Base-by-base conservation (phyloP, 2,113 vertebrate genomes). In the Psittacula cyanocephala region DNA sequence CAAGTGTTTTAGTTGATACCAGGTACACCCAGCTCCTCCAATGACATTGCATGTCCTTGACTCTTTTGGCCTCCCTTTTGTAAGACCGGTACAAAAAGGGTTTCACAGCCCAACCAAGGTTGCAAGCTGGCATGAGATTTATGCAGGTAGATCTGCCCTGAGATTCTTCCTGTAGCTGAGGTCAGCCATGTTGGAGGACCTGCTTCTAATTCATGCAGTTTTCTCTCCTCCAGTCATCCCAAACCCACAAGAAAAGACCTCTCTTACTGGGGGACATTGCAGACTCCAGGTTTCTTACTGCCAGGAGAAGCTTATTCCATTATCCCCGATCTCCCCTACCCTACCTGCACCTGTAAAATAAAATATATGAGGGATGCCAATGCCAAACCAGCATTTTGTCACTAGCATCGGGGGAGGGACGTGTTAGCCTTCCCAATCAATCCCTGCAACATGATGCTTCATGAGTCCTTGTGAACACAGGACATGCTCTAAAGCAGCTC, bases 401-500 rank as follows among this genome's bases (percentile, higher is more conserved):
- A 14, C 9, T 1, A 18, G 31, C 17, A 27, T 1, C 0, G 60
- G 13, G 25, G 44, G 70, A 79, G 65, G 9, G 7, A 2, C 20
- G 17, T 23, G 1, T 8, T 29, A 37, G 8, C 11, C 14, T 85
- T 85, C 44, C 39, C 39, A 27, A 2, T 9, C 39, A 18, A 24
- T 39, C 29, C 67, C 41, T 65, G 44, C 39, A 27, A 22, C 2
- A 3, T 14, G 68, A 50, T 9, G 29, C 33, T 88, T 69, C 33
- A 6, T 2, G 37, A 47, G 35, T 2, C 47, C 13, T 59, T 20
- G 53, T 41, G 70, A 85, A 28, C 29, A 44, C 3, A 39, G 3
- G 62, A 52, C 1, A 0, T 13, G 22, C 12, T 63, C 57, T 89
- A 60, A 86, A 47, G 49, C 64, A 82, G 35, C 50, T 50, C 15